Evolutionary conservation across 2,888 invertebrate genomes (phyloP).

Genomic region (Glyphotaelius pellucidus): DNA sequence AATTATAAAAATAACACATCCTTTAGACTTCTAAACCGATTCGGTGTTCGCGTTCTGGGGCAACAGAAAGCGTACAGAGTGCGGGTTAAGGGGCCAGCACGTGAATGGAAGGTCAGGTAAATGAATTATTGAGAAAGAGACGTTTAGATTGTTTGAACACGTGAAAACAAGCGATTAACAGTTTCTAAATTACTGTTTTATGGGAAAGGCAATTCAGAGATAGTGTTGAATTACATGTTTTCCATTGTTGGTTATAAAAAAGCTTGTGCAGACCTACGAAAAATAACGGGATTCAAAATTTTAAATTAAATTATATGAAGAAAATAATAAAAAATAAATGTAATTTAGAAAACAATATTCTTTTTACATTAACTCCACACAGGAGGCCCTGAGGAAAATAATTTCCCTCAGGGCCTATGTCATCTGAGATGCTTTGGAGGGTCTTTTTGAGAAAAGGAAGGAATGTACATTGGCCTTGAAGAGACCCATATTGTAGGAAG

Average conservation of each 20-base stretch:
- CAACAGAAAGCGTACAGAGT: not conserved
- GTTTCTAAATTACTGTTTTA: not conserved
- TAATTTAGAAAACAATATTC: too few species aligned
- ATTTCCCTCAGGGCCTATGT: too few species aligned
- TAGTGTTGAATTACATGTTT: not conserved
- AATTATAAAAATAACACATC: not conserved
- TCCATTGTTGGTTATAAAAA: not conserved
- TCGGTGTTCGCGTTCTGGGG: not conserved
- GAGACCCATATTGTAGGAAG: too few species aligned
- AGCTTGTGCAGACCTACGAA: too few species aligned
- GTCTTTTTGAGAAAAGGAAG: too few species aligned
- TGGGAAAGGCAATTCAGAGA: not conserved
- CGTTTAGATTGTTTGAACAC: conserved; percentile 2
- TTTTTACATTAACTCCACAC: too few species aligned
- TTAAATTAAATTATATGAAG: too few species aligned
- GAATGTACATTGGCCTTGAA: too few species aligned
- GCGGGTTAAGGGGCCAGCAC: not conserved
- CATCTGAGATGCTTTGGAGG: too few species aligned
- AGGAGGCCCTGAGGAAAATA: too few species aligned
- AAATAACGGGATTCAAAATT: too few species aligned
- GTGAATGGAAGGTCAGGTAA: not conserved
- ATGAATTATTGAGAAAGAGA: conserved; percentile 11
- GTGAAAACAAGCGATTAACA: not conserved
- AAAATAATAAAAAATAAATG: too few species aligned
- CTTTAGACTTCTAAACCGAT: not conserved